Conservation (phyloP, 2,797 vertebrate species). For the Poecilia gillii region DNA sequence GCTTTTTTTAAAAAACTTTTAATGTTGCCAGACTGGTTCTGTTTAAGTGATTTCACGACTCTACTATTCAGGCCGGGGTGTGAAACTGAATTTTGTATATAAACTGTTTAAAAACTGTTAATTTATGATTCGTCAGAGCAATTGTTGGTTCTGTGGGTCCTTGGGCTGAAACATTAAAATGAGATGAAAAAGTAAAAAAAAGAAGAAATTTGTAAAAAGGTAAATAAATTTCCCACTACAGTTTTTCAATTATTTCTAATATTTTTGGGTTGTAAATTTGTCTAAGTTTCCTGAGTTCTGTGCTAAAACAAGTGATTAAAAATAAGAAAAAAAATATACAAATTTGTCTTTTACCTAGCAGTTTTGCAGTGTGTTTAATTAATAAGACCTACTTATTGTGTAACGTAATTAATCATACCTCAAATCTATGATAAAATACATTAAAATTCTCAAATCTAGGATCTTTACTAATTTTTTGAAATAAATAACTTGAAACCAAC, state of each 20-base stretch:
- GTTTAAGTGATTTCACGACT: not conserved
- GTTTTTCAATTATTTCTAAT: not conserved
- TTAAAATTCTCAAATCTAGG: not conserved
- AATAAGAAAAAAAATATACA: not conserved
- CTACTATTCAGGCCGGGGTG: not conserved
- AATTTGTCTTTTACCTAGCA: no score
- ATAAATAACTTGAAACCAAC: conserved; percentile 66
- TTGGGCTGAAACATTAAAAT: not conserved
- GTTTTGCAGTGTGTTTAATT: not conserved
- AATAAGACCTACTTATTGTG: not conserved
- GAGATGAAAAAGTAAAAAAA: not conserved
- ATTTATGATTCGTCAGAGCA: not conserved
- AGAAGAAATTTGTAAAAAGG: not conserved
- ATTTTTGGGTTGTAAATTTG: not conserved
- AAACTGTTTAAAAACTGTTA: not conserved
- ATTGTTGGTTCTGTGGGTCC: not conserved
- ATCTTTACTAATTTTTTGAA: not conserved
- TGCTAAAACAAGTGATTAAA: not conserved
- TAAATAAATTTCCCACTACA: not conserved
- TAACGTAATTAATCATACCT: not conserved
- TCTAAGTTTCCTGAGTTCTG: not conserved
- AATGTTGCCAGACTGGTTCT: not conserved
- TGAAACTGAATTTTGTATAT: not conserved
- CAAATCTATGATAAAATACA: not conserved
- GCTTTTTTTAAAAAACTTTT: not conserved